Percentiles rank a stretch among this genome's conserved stretches.
Conservation (phyloP, 2,113 vertebrate species). For the Desmodus rotundus region DNA sequence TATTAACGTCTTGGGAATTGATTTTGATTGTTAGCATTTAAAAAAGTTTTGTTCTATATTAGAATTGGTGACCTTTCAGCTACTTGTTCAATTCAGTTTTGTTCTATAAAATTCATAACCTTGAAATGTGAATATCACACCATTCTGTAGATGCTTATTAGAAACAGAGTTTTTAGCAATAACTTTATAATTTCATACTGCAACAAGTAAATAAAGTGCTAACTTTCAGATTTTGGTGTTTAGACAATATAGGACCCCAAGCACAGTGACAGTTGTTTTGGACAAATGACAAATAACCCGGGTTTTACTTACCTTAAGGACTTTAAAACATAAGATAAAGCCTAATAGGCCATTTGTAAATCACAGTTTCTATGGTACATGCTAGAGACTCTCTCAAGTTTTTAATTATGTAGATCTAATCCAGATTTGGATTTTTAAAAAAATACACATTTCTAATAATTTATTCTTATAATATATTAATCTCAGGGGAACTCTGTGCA, state of each 20-base stretch:
- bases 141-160: background rate
- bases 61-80: background rate
- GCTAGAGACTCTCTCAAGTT: background rate
- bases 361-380: background rate
- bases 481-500: background rate
- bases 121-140: constrained; percentile 9
- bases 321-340: constrained; percentile 3
- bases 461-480: background rate
- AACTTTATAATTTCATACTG: background rate
- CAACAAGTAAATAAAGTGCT: background rate
- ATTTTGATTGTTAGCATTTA: background rate
- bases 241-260: background rate
- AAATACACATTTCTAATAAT: background rate
- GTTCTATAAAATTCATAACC: background rate
- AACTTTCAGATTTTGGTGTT: background rate
- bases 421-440: background rate
- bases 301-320: background rate
- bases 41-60: background rate
- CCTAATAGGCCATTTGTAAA: background rate
- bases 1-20: background rate
- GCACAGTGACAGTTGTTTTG: background rate
- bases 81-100: background rate
- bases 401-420: constrained; percentile 35
- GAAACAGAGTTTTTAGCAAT: background rate
- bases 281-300: background rate